A percentile compares a stretch with the other conserved stretches of the same genome.
phyloP scores from a whole-genome alignment of 2,888 invertebrate species.

The Pollenia labialis region DNA sequence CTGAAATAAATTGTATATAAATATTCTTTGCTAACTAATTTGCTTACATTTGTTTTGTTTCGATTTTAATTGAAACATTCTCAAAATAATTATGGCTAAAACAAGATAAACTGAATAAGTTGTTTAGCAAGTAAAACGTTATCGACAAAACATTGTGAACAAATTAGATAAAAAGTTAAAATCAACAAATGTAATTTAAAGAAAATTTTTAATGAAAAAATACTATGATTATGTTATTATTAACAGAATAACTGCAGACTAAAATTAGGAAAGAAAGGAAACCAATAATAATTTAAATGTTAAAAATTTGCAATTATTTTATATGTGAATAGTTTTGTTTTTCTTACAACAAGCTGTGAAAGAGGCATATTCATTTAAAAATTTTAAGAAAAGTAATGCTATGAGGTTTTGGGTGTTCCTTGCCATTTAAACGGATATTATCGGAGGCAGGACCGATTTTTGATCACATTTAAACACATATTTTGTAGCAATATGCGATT shows the following conservation, averaged over 20 bases:
- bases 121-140: conserved; percentile 25
- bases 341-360: too few relatives aligned
- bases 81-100: conserved; percentile 53
- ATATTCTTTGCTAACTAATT: conserved; percentile 50
- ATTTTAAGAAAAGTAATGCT: too few relatives aligned
- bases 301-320: too few relatives aligned
- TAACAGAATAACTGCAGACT: conserved; percentile 18
- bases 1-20: conserved; percentile 11
- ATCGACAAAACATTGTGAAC: background rate
- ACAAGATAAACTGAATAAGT: conserved; percentile 46
- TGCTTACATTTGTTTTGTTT: conserved; percentile 41
- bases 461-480: too few relatives aligned
- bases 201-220: background rate
- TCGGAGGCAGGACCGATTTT: too few relatives aligned
- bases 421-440: too few relatives aligned
- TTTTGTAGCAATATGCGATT: too few relatives aligned
- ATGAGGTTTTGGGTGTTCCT: too few relatives aligned
- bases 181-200: background rate
- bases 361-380: too few relatives aligned
- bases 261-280: background rate
- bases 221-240: conserved; percentile 14
- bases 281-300: background rate
- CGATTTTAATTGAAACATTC: conserved; percentile 23
- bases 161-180: background rate
- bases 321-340: too few relatives aligned